Conservation (phyloP, 2,888 invertebrate genomes). For the Melanostoma mellinum region DNA sequence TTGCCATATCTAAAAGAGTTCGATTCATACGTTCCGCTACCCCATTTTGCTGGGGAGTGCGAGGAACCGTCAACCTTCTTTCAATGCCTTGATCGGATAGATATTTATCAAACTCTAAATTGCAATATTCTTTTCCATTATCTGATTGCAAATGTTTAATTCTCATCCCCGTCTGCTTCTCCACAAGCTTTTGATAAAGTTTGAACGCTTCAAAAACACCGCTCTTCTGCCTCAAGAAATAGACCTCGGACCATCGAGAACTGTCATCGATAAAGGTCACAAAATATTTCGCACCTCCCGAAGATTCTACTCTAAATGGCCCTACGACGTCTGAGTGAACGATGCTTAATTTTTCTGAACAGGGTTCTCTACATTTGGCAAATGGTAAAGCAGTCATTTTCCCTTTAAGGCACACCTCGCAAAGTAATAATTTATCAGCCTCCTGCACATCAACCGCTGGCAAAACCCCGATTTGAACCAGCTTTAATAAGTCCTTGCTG, state of each 20-base stretch:
- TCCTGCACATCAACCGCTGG: conserved; percentile 1
- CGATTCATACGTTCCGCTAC: conserved; percentile 74
- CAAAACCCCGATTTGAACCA: too few relatives aligned
- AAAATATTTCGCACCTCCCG: conserved; percentile 44
- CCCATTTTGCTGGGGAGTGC: conserved; percentile 76
- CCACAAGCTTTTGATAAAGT: conserved; percentile 70
- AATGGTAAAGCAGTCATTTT: conserved; percentile 35
- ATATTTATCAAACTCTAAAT: too few relatives aligned
- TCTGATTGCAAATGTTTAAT: conserved; percentile 74
- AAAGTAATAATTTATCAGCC: conserved; percentile 18
- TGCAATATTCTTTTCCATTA: conserved; percentile 57
- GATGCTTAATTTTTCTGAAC: too few relatives aligned
- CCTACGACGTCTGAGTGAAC: conserved; percentile 49
- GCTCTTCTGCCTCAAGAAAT: conserved; percentile 29
- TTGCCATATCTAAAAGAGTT: conserved; percentile 74
- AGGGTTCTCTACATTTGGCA: conserved; percentile 7
- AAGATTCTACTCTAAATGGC: conserved; percentile 40
- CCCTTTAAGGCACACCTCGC: background rate
- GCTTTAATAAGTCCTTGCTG: too few relatives aligned
- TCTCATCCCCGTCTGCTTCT: conserved; percentile 69
- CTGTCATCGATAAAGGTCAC: conserved; percentile 53
- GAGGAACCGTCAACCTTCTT: too few relatives aligned
- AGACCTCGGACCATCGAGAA: conserved; percentile 46
- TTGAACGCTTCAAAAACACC: conserved; percentile 68
- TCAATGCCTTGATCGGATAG: too few relatives aligned